Conservation (phyloP, 2,113 vertebrate species). For the Pollachius pollachius region DNA sequence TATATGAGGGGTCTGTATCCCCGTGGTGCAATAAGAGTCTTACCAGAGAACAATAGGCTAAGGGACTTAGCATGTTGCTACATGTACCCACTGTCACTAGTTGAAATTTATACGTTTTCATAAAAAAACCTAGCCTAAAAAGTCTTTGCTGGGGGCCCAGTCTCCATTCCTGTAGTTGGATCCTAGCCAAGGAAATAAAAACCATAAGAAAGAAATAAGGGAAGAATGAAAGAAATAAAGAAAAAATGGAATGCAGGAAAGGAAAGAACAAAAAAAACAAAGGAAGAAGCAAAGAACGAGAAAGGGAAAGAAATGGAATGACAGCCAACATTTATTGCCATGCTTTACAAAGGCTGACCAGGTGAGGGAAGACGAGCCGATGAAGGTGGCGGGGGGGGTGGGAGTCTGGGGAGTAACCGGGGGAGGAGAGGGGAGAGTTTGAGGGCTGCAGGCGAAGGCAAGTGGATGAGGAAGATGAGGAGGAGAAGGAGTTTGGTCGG, state of each 20-base stretch:
- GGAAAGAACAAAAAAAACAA: too few species aligned
- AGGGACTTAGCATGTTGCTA: constrained; percentile 37
- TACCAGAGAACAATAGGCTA: constrained; percentile 51
- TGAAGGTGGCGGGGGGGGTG: constrained; percentile 5
- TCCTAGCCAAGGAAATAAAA: constrained; percentile 54
- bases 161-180: constrained; percentile 55
- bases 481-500: constrained; percentile 15
- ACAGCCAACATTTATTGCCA: constrained; percentile 41
- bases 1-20: constrained; percentile 42
- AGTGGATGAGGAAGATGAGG: constrained; percentile 8
- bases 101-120: constrained; percentile 69
- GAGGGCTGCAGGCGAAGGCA: too few species aligned
- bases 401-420: constrained; percentile 3
- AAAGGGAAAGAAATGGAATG: constrained; percentile 7
- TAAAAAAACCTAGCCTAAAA: constrained; percentile 66
- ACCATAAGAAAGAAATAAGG: neutral
- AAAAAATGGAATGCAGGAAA: too few species aligned
- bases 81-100: constrained; percentile 28
- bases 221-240: too few species aligned
- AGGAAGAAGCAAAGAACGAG: too few species aligned
- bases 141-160: constrained; percentile 50
- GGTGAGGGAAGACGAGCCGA: constrained; percentile 36
- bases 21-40: constrained; percentile 34
- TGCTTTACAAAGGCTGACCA: constrained; percentile 47
- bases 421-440: constrained; percentile 2